phyloP scores from a whole-genome alignment of 2,113 vertebrate genomes.

The Capra hircus region DNA sequence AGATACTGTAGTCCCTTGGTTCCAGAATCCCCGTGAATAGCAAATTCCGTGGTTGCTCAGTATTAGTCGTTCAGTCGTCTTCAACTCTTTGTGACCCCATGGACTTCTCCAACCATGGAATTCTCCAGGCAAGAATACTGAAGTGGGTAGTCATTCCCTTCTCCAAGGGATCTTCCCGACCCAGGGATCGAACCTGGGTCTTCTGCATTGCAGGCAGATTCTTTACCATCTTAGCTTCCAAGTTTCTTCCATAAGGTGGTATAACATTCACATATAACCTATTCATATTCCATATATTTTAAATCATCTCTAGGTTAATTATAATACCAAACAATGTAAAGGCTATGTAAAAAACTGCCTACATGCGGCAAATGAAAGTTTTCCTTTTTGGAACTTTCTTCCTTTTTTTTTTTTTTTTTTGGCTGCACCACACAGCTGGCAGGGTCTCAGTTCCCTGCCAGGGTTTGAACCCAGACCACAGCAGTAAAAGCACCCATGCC shows the following conservation, averaged over 20 bases:
- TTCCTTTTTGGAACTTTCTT: not conserved
- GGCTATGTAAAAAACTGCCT: not conserved
- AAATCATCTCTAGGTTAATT: not conserved
- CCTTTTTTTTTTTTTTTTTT: not conserved
- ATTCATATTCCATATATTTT: not conserved
- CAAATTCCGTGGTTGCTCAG: not conserved
- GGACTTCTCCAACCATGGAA: not conserved
- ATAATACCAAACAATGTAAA: not conserved
- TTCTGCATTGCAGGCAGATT: not conserved
- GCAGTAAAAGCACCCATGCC: not conserved
- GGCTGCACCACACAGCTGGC: not conserved
- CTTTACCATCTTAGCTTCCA: not conserved
- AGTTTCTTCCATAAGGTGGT: not conserved
- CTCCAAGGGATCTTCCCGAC: not conserved
- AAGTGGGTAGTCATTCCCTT: not conserved
- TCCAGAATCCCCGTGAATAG: not conserved
- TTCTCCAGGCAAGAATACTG: not conserved
- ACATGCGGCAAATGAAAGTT: not conserved
- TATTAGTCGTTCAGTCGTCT: not conserved
- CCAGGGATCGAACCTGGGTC: not conserved
- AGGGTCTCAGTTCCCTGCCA: not conserved
- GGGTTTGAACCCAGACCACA: not conserved
- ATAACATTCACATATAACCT: not conserved
- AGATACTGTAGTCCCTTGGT: not conserved
- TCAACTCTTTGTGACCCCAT: not conserved